phyloP scores from a whole-genome alignment of 2,113 vertebrate genomes.

The Vidua chalybeata region DNA sequence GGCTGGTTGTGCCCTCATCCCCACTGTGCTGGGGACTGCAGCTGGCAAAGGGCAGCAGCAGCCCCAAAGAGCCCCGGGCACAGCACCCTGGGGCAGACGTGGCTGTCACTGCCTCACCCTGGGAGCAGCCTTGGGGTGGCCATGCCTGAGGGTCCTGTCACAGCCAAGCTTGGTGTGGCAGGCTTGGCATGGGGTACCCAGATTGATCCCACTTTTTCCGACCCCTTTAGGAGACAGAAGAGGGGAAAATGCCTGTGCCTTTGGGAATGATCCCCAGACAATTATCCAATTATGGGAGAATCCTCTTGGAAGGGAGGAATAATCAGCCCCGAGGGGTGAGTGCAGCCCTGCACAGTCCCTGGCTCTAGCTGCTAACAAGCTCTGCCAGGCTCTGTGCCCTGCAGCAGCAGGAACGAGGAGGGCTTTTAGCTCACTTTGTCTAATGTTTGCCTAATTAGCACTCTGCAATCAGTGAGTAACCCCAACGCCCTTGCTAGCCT shows the following conservation, averaged over 20 bases:
- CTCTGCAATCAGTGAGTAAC: conserved; percentile 29
- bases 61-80: not conserved
- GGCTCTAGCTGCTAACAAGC: conserved; percentile 11
- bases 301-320: conserved; percentile 20
- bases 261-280: not conserved
- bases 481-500: not conserved
- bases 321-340: conserved; percentile 12
- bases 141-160: fast-evolving
- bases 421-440: not conserved
- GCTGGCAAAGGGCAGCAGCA: not conserved
- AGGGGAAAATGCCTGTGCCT: not conserved
- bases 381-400: not conserved
- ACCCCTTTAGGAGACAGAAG: not conserved
- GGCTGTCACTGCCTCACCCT: not conserved
- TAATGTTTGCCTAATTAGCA: conserved; percentile 37
- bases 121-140: not conserved
- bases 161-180: fast-evolving
- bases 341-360: not conserved
- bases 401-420: conserved; percentile 18
- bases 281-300: conserved; percentile 46
- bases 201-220: not conserved
- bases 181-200: not conserved
- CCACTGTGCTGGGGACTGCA: fast-evolving
- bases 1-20: not conserved
- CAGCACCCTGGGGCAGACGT: not conserved